Conservation (phyloP, 2,888 invertebrate genomes). For the Thecophora atra region DNA sequence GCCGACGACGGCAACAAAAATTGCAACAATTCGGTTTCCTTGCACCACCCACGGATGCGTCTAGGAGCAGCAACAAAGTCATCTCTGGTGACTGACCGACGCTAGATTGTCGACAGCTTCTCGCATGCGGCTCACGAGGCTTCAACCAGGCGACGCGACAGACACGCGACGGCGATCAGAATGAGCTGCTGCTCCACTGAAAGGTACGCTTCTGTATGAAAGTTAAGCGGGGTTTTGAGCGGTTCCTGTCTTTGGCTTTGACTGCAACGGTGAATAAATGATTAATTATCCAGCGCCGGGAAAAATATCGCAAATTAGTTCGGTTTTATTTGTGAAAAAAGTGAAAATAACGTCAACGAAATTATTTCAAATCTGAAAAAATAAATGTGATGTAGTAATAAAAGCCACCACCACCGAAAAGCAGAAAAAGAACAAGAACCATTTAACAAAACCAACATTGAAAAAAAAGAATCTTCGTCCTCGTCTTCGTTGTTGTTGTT, state of each 20-base stretch:
- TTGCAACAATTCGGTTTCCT: slow-evolving; percentile 29
- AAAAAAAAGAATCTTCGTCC: slow-evolving; percentile 24
- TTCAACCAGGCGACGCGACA: not conserved
- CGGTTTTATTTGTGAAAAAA: not conserved
- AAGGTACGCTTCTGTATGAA: slow-evolving; percentile 40
- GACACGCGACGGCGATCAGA: slow-evolving; percentile 40
- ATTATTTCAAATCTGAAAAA: slow-evolving; percentile 1
- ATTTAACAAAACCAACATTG: slow-evolving; percentile 42
- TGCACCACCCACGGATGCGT: not conserved
- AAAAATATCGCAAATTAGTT: not conserved
- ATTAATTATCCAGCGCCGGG: not conserved
- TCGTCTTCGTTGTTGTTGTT: not conserved
- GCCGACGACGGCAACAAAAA: slow-evolving; percentile 9
- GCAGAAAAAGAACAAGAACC: slow-evolving; percentile 45
- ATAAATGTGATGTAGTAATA: not conserved
- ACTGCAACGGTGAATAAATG: not conserved
- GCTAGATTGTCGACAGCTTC: not conserved
- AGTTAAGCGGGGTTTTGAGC: not conserved
- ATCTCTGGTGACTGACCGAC: slow-evolving; percentile 7
- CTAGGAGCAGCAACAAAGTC: slow-evolving; percentile 25
- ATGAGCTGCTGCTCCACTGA: slow-evolving; percentile 38
- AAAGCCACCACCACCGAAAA: not conserved
- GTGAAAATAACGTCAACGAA: not conserved
- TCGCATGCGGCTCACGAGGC: not conserved
- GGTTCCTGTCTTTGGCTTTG: slow-evolving; percentile 10